Conservation (phyloP, 2,797 vertebrate species). For the Falco concolor region DNA sequence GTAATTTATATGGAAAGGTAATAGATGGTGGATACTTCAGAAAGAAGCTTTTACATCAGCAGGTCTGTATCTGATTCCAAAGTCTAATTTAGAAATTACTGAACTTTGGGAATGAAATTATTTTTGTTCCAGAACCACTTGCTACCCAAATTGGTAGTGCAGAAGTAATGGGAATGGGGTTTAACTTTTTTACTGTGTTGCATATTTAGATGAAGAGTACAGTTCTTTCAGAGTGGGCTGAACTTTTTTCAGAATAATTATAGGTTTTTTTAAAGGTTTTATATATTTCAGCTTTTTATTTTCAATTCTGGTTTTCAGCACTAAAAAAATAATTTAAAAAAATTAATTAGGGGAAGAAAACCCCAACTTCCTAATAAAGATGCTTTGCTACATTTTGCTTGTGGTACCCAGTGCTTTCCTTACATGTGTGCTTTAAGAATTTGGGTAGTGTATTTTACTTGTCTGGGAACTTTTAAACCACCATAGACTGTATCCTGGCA, state of each 20-base stretch:
- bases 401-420: neutral
- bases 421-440: neutral
- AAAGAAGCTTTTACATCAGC: neutral
- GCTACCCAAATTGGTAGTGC: neutral
- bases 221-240: neutral
- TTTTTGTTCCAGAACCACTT: neutral
- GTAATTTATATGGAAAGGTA: neutral
- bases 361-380: neutral
- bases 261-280: neutral
- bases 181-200: neutral
- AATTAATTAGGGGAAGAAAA: neutral
- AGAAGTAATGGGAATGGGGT: neutral
- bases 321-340: neutral
- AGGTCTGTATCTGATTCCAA: neutral
- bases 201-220: neutral
- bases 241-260: neutral
- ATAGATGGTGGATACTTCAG: neutral
- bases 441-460: neutral
- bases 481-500: neutral
- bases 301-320: neutral
- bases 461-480: neutral
- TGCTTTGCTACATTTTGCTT: neutral
- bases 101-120: neutral
- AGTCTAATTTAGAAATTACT: neutral
- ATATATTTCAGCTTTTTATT: neutral